These are phyloP conservation scores for Oxytorus armatus DNA, from an alignment of 2,888 invertebrate species.

Conservation along the genomic window DNA sequence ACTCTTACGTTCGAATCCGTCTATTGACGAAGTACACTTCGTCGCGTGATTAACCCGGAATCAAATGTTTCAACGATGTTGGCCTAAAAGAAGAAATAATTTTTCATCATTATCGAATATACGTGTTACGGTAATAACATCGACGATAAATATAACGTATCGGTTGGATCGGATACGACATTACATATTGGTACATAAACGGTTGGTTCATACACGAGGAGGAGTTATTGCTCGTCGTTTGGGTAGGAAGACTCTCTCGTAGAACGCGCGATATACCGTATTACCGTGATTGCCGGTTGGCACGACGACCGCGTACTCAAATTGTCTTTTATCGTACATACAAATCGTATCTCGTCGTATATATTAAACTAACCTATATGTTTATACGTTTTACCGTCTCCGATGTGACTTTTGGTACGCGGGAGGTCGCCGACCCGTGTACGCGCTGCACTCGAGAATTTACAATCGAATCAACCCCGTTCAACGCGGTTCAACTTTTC, in stretches of 20 bases:
- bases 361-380: too few relatives aligned
- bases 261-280: conserved; percentile 74
- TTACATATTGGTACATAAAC: too few relatives aligned
- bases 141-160: too few relatives aligned
- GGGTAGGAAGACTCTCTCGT: conserved; percentile 52
- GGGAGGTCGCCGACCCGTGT: conserved; percentile 76
- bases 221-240: conserved; percentile 54
- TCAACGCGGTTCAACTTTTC: conserved; percentile 61
- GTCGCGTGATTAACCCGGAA: too few relatives aligned
- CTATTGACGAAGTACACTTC: too few relatives aligned
- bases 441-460: conserved; percentile 67
- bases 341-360: conserved; percentile 19
- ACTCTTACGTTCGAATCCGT: too few relatives aligned
- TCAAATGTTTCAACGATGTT: too few relatives aligned
- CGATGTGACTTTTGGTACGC: conserved; percentile 70
- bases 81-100: too few relatives aligned
- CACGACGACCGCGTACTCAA: conserved; percentile 76
- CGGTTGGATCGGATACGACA: too few relatives aligned
- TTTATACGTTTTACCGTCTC: conserved; percentile 22
- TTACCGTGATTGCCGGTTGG: conserved; percentile 83
- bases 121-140: too few relatives aligned
- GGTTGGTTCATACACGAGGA: conserved; percentile 51
- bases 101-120: too few relatives aligned
- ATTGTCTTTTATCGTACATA: conserved; percentile 47
- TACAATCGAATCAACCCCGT: conserved; percentile 70